Evolutionary conservation across 1,140 invertebrate genomes (phyloP), one percentile per base, ranked within the genome.

Genomic region (Cryptotermes secundus): DNA sequence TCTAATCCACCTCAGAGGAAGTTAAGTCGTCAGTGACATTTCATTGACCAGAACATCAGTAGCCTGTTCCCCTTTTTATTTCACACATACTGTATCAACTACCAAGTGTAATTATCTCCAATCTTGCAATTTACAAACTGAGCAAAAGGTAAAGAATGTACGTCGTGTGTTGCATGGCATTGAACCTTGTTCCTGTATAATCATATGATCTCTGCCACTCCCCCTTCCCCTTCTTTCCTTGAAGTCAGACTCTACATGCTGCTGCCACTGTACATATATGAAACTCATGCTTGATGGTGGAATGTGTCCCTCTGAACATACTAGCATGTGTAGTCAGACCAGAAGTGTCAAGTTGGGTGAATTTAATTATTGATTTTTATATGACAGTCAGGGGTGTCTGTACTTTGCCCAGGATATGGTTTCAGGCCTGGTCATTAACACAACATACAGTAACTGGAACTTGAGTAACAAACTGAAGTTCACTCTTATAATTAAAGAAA

Each of bases 21-120:
- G 59, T 72, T 31, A n/a, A 72, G 59, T 26, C 59, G 59, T 26
- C 59, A 72, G n/a, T 72, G 59, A 72, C 31, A 72, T 72, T 72
- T 72, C 59, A 31, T 72, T n/a, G 59, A 72, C 59, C 26, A n/a
- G 59, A 72, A 10, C 59, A 72, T 72, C 59, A 72, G 59, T 72
- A n/a, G 31, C 26, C 59, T 72, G 26, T 72, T 31, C 14, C 59
- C 59, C 59, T 72, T 31, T 72, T 31, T 59, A 24, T n/a, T 59
- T 72, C n/a, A n/a, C 59, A n/a, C n/a, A 72, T 72, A 31, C 26
- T 72, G 59, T 72, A 72, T 72, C n/a, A 72, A 31, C 59, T n/a
- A 31, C 59, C 59, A 31, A 72, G 26, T 72, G 31, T 72, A 72
- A 72, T 31, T 72, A 6, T 31, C 59, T 9, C 59, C 59, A 31